Evolutionary conservation across 2,113 vertebrate species (phyloP).

Genomic region (Stictonetta naevosa): DNA sequence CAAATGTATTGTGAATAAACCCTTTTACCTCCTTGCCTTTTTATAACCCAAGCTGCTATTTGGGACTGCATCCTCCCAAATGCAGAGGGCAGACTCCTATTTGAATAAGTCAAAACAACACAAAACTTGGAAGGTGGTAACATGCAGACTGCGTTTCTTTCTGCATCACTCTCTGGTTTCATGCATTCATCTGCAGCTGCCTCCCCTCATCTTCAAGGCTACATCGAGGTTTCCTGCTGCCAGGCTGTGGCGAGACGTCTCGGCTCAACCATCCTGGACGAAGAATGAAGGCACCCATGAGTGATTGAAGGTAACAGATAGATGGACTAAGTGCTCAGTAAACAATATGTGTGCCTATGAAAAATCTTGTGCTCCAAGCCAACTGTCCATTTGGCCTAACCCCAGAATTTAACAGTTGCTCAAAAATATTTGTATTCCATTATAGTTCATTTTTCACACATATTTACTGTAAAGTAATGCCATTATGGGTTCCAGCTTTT

Average conservation of each 20-base stretch:
- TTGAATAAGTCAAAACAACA: background rate
- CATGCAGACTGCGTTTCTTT: background rate
- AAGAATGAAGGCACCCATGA: constrained; percentile 26
- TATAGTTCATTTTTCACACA: background rate
- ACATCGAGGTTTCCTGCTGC: constrained; percentile 33
- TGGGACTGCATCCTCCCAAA: background rate
- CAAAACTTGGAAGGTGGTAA: background rate
- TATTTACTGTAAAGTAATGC: background rate
- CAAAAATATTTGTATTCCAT: constrained; percentile 22
- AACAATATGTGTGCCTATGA: background rate
- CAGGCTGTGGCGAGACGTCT: background rate
- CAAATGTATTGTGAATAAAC: background rate
- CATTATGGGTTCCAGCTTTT: constrained; percentile 2
- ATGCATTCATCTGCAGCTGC: constrained; percentile 55
- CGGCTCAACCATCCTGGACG: background rate
- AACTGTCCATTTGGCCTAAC: constrained; percentile 53
- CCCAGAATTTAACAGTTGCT: constrained; percentile 49
- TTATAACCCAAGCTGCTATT: background rate
- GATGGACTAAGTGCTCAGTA: constrained; percentile 42
- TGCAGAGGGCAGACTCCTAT: background rate
- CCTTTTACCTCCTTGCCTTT: background rate
- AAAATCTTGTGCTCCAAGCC: background rate
- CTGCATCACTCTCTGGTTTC: constrained; percentile 45
- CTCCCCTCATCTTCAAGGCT: constrained; percentile 8
- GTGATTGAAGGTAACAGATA: constrained; percentile 69